A percentile compares a stretch with the other conserved stretches of the same genome.
These are phyloP conservation scores for Lycaena phlaeas DNA, from an alignment of 2,888 invertebrate species.

Conservation along the genomic window DNA sequence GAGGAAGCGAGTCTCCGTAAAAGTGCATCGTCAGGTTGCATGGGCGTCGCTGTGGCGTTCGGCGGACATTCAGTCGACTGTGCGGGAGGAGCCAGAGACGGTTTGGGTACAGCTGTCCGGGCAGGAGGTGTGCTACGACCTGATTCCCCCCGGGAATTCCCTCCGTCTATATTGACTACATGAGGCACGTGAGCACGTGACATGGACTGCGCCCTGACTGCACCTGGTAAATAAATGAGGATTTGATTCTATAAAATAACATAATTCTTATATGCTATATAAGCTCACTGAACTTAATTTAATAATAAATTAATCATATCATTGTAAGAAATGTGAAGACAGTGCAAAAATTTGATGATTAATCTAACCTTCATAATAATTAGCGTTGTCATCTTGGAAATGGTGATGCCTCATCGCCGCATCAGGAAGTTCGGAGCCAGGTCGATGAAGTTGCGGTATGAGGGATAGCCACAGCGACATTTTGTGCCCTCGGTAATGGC, in stretches of 20 bases:
- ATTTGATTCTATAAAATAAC: too few relatives aligned
- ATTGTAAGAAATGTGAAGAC: too few relatives aligned
- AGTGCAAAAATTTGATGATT: too few relatives aligned
- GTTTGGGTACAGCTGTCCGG: slow-evolving; percentile 55
- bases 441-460: slow-evolving; percentile 90
- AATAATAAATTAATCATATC: too few relatives aligned
- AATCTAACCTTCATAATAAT: slow-evolving; percentile 85
- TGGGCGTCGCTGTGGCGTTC: slow-evolving; percentile 61
- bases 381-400: slow-evolving; percentile 84
- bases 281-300: too few relatives aligned
- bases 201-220: slow-evolving; percentile 82
- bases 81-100: slow-evolving; percentile 52
- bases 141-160: slow-evolving; percentile 33
- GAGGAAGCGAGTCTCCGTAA: slow-evolving; percentile 84
- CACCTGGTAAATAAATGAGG: slow-evolving; percentile 70
- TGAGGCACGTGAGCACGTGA: slow-evolving; percentile 77
- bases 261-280: not conserved
- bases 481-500: slow-evolving; percentile 95
- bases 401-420: slow-evolving; percentile 91
- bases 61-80: slow-evolving; percentile 84
- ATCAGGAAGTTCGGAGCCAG: slow-evolving; percentile 81
- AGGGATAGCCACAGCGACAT: slow-evolving; percentile 94
- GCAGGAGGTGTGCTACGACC: slow-evolving; percentile 51
- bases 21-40: slow-evolving; percentile 78
- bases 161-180: slow-evolving; percentile 49